Evolutionary conservation across 1,140 invertebrate species (phyloP).

Genomic region (Ditylenchus dipsaci): DNA sequence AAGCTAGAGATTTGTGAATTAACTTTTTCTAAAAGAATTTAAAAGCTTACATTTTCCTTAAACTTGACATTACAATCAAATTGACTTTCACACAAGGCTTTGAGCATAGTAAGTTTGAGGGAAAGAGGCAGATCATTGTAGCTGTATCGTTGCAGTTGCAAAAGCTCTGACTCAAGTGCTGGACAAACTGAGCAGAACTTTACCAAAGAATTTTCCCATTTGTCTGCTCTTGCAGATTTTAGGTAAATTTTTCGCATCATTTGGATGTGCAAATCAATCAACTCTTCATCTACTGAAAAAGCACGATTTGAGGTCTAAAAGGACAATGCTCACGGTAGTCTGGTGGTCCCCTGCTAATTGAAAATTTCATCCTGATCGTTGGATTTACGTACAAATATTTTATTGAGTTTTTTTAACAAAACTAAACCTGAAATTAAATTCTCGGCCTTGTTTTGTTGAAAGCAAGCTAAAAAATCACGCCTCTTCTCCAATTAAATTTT

Average conservation of each 20-base stretch:
- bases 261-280: conserved; percentile 40
- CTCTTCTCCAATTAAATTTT: too few relatives aligned
- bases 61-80: conserved; percentile 46
- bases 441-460: too few relatives aligned
- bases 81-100: conserved; percentile 38
- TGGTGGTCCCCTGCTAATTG: too few relatives aligned
- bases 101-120: conserved; percentile 36
- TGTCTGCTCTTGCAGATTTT: conserved; percentile 38
- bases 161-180: conserved; percentile 17
- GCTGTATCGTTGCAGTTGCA: conserved; percentile 30
- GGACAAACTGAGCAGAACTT: conserved; percentile 37
- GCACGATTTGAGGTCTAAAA: too few relatives aligned
- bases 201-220: conserved; percentile 30
- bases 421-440: too few relatives aligned
- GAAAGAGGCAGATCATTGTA: conserved; percentile 30
- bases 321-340: too few relatives aligned
- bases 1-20: conserved; percentile 29
- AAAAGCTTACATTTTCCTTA: conserved; percentile 42
- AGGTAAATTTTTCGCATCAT: conserved; percentile 36
- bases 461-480: too few relatives aligned
- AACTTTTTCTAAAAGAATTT: conserved; percentile 1
- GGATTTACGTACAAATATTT: too few relatives aligned
- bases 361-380: too few relatives aligned
- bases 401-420: too few relatives aligned
- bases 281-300: conserved; percentile 30